Base-by-base conservation (phyloP, 2,888 invertebrate genomes). In the Cerastis rubricosa region DNA sequence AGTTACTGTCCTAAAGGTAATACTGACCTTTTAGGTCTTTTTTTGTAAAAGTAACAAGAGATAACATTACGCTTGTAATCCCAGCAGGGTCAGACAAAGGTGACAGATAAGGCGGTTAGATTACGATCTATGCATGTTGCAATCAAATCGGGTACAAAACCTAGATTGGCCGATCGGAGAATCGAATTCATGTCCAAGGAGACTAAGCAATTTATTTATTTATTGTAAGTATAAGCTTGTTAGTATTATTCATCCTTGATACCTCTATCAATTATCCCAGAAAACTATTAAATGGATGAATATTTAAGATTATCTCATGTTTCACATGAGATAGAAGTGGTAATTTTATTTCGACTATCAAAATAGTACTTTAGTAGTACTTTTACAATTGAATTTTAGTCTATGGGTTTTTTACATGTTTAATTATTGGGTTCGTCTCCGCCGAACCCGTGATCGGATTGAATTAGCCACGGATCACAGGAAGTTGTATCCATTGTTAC, bases 221-320 rank as follows among this genome's bases (percentile, higher is more conserved):
- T 57, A 74, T 49, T 29, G 0, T 3, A 25, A 61, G 12, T 5
- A 19, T 47, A 22, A 17, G 17, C 17, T 14, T n/a, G 14, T n/a
- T n/a, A n/a, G n/a, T 14, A 51, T 82, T 57, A 68, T 65, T 63
- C 6, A 43, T 63, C 3, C 0, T 14, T 40, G 8, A 54, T 65
- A 57, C 57, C 19, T 64, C 9, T 14, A 19, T 35, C 14, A 54
- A 80, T 65, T 47, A 76, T 82, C 40, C 66, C 17, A 47, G 59
- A 49, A 70, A 66, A 35, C 22, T 43, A 43, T 49, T 29, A n/a
- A 29, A 49, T 49, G 19, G 14, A 2, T 25, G 40, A 12, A 51
- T 51, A 63, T 19, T 51, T 22, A 1, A 43, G 6, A 43, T n/a
- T n/a, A n/a, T n/a, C n/a, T n/a, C n/a, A 6, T 43, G 25, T 29